Evolutionary conservation across 2,888 invertebrate genomes (phyloP), one percentile per base, ranked within the genome.

Genomic region (Rhodophaea formosa): DNA sequence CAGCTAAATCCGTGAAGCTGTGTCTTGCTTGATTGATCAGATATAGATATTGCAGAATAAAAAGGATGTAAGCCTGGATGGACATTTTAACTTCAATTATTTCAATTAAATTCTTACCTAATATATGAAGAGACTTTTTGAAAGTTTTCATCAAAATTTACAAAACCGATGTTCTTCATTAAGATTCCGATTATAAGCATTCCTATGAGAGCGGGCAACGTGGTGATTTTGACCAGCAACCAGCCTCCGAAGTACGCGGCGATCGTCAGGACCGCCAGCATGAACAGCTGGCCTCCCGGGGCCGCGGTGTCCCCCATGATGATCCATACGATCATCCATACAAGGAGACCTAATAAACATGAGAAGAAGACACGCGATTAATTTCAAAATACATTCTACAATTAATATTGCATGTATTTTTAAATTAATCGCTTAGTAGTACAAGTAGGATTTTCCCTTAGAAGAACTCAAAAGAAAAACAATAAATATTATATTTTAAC

Each of bases 161-260:
- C 94, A 72, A 95, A 92, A 42, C 95, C 95, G 30, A 95, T 84
- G 77, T 97, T 97, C 84, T 95, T 85, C 63, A 91, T 77, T 44
- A 96, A 69, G 55, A 97, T 93, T 68, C 97, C 97, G 46, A 96
- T 95, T 67, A 96, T 84, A 16, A 97, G 93, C 96, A 97, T 97
- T 54, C 97, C 97, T 68, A 97, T 95, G 12, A 97, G 93, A 0
- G 96, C 94, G 1, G 97, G 97, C 59, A 97, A 86, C 8, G 96
- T 96, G 17, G 96, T 94, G 65, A 96, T 86, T 69, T 92, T 92
- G 62, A 95, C 93, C 84, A 96, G 93, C 29, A 97, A 76, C 94
- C 95, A 96, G 55, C 97, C 97, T 8, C 96, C 96, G 70, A 97
- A 94, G 83, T 97, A 94, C 0, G 97, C 95, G 10, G 93, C 93